Evolutionary conservation across 2,888 invertebrate species (phyloP).

Genomic region (Microdon myrmicae): DNA sequence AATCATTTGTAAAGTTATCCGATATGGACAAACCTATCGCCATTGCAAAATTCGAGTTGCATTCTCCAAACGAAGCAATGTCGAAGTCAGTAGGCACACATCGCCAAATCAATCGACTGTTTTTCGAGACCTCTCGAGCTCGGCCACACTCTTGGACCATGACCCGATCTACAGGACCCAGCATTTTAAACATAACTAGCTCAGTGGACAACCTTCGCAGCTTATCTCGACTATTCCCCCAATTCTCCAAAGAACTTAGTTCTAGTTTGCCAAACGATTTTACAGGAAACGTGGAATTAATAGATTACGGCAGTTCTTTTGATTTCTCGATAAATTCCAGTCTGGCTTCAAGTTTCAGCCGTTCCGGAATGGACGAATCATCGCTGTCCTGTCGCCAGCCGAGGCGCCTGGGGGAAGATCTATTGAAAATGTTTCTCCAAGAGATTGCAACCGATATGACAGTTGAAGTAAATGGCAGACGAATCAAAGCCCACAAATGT

Average conservation of each 20-base stretch:
- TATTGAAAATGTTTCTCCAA: conserved; percentile 89
- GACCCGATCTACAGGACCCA: conserved; percentile 72
- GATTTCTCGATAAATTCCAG: conserved; percentile 71
- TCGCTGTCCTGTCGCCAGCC: conserved; percentile 68
- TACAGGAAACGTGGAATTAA: conserved; percentile 58
- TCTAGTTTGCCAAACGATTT: conserved; percentile 66
- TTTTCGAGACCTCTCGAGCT: conserved; percentile 63
- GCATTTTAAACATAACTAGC: conserved; percentile 68
- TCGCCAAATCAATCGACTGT: conserved; percentile 63
- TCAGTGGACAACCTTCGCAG: conserved; percentile 72
- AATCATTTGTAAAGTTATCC: conserved; percentile 78
- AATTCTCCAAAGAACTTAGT: conserved; percentile 68
- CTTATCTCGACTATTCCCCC: conserved; percentile 73
- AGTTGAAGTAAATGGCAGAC: conserved; percentile 83
- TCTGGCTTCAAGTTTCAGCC: conserved; percentile 71
- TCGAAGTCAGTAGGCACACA: conserved; percentile 66
- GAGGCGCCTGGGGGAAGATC: conserved; percentile 83
- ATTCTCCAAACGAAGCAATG: conserved; percentile 62
- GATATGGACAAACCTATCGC: conserved; percentile 77
- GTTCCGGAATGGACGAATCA: conserved; percentile 70
- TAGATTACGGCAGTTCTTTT: conserved; percentile 68
- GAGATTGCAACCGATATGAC: conserved; percentile 90
- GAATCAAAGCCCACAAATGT: conserved; percentile 90
- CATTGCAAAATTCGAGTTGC: conserved; percentile 67
- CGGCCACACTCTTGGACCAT: conserved; percentile 69